Conservation (phyloP, 2,888 invertebrate species). For the Odontocolon sp. region DNA sequence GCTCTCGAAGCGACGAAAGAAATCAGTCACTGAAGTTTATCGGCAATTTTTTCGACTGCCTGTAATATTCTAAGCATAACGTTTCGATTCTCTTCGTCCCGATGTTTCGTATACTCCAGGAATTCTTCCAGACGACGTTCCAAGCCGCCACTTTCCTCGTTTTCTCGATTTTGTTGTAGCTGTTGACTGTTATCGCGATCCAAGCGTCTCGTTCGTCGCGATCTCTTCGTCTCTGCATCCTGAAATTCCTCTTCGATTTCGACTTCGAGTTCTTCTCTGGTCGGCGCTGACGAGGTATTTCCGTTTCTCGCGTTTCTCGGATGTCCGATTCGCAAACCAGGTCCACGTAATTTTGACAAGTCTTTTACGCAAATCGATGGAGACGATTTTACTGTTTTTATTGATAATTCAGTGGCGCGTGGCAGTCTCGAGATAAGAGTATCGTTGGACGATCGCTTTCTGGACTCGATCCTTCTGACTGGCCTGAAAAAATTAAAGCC, state of each 20-base stretch:
- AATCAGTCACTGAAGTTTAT: slow-evolving; percentile 62
- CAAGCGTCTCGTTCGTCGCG: slow-evolving; percentile 24
- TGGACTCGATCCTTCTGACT: slow-evolving; percentile 31
- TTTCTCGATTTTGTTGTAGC: neutral
- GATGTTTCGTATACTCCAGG: slow-evolving; percentile 71
- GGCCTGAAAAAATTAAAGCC: slow-evolving; percentile 23
- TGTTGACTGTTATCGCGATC: slow-evolving; percentile 4
- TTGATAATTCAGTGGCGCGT: slow-evolving; percentile 67
- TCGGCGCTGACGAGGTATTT: slow-evolving; percentile 12
- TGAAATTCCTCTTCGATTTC: slow-evolving; percentile 37
- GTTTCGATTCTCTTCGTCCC: slow-evolving; percentile 72
- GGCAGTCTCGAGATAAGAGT: slow-evolving; percentile 63
- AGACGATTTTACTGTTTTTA: slow-evolving; percentile 55
- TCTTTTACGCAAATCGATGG: slow-evolving; percentile 60
- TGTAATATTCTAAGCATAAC: slow-evolving; percentile 71
- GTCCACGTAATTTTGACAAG: slow-evolving; percentile 55
- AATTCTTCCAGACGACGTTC: slow-evolving; percentile 72
- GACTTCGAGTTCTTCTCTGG: slow-evolving; percentile 31
- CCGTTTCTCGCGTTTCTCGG: slow-evolving; percentile 57
- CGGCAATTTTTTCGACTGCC: slow-evolving; percentile 72
- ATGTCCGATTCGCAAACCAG: slow-evolving; percentile 19
- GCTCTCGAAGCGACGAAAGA: neutral
- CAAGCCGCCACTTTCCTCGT: slow-evolving; percentile 39
- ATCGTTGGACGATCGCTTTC: slow-evolving; percentile 39
- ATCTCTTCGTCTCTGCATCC: slow-evolving; percentile 46